Base-by-base conservation (phyloP, 2,888 invertebrate species). In the Diplolepis rosae region DNA sequence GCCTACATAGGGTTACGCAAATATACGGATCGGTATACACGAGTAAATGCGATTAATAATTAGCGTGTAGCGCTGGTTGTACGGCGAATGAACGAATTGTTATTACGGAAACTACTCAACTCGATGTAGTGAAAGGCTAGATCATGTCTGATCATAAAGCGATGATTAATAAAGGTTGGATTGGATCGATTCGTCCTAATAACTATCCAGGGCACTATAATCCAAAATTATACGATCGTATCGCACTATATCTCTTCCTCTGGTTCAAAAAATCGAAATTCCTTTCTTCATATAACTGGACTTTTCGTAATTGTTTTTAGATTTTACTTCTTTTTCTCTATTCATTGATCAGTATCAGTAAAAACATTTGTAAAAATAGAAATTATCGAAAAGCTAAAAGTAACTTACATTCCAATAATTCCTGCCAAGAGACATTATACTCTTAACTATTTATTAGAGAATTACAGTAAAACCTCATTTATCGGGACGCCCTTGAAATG, bases 11-110 rank as follows among this genome's bases (percentile, higher is more conserved):
- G 13, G 2, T 45, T 65, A 15, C 48, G 35, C 70, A 65, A 70
- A 68, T 18, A 32, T 65, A 35, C 28, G 42, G 24, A 61, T 61
- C 70, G 66, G 66, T 32, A 61, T 61, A 72, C 66, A 61, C 35
- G 52, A 66, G 50, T 70, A 72, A 77, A 72, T 73, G 68, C 72
- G 75, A 80, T 79, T 81, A 80, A 78, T 79, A 77, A 79, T 81
- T 79, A 74, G 70, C 77, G 70, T 35, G 32, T 56, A 56, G 11
- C 56, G 22, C 22, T 32, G 35, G 13, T 15, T 50, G 39, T 65
- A 52, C n/a, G 27, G 11, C 39, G 48, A 28, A 15, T 1, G 30
- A 24, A 51, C 54, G 22, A 56, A 35, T 52, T 52, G 67, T 67
- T 52, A 67, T 67, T 67, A 68, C 48, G 39, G 28, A n/a, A 52